These are phyloP conservation scores for Elysia chlorotica DNA, from an alignment of 1,140 invertebrate genomes.

Conservation along the genomic window DNA sequence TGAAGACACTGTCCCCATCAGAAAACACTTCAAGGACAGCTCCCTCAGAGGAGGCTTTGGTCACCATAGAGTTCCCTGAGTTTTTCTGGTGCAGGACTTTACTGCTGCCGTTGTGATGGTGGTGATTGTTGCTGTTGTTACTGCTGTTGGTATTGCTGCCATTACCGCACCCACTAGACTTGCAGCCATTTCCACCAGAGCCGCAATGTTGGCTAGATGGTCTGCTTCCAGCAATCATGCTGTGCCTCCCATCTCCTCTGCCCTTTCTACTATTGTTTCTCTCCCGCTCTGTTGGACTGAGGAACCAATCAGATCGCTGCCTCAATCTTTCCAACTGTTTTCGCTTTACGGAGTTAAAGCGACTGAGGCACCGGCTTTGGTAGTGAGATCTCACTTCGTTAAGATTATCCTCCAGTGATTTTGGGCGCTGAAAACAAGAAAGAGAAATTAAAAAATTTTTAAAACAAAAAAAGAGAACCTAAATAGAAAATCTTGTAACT, in stretches of 20 bases:
- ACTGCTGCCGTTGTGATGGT: conserved; percentile 13
- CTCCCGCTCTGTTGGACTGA: conserved; percentile 39
- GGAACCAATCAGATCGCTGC: conserved; percentile 58
- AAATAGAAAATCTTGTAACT: no score
- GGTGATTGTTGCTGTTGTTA: conserved; percentile 6
- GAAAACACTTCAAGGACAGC: conserved; percentile 51
- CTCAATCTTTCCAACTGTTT: conserved; percentile 55
- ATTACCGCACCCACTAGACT: conserved; percentile 9
- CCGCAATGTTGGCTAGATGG: conserved; percentile 7
- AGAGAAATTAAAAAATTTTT: no score
- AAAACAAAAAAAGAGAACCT: no score
- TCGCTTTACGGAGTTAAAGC: conserved; percentile 57
- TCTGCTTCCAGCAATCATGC: conserved; percentile 23
- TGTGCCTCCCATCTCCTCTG: conserved; percentile 27
- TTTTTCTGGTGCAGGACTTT: conserved; percentile 32
- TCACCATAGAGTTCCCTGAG: conserved; percentile 49
- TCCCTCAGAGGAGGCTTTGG: conserved; percentile 54
- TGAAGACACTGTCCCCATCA: conserved; percentile 53
- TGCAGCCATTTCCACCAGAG: conserved; percentile 4
- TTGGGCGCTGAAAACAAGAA: conserved; percentile 44
- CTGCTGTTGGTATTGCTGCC: not conserved
- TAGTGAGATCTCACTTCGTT: conserved; percentile 45
- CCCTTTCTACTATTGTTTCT: conserved; percentile 27
- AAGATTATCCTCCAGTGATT: conserved; percentile 54
- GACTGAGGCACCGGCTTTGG: conserved; percentile 46